Base-by-base conservation (phyloP, 2,113 vertebrate genomes). In the Hyperoodon ampullatus region DNA sequence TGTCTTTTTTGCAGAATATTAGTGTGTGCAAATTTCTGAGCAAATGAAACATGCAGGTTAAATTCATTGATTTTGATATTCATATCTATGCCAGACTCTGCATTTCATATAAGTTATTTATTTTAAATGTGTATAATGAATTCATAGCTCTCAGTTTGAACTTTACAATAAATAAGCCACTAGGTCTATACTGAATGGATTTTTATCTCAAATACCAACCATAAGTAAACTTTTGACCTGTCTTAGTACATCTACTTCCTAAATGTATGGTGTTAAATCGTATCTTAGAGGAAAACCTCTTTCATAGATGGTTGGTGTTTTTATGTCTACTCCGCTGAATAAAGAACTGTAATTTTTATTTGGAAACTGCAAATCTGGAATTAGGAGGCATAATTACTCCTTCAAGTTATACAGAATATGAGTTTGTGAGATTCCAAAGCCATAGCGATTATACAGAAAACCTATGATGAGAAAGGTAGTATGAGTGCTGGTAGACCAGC, bases 311-410 rank as follows among this genome's bases (percentile, higher is more conserved):
- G 65, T 87, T 86, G 88, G 39, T 86, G 35, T 94, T 85, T 21
- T 21, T 96, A n/a, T 87, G 61, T 82, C 72, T 95, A 70, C 44
- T 96, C n/a, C 88, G 2, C 63, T 84, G 71, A 96, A 55, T 94
- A 88, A 94, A 90, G 90, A 89, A 70, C 21, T 95, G 1, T 71
- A 95, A 87, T 71, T 96, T 84, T 61, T 91, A 90, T 50, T 97
- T 97, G 95, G 97, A 98, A 98, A 97, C 93, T 98, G 88, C 95
- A 98, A 96, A 97, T 72, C 96, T 98, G 96, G 53, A 95, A 80
- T 91, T 93, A 86, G 50, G 78, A 97, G 95, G 96, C 28, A 65
- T 86, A 88, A 77, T 75, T 97, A 96, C 97, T 98, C 92, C 93
- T 98, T 98, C 88, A 97, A 33, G 78, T 97, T 98, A 60, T 33